Percentiles rank a stretch among this genome's conserved stretches.
Conservation (phyloP, 2,888 invertebrate genomes). For the Volucella zonaria region DNA sequence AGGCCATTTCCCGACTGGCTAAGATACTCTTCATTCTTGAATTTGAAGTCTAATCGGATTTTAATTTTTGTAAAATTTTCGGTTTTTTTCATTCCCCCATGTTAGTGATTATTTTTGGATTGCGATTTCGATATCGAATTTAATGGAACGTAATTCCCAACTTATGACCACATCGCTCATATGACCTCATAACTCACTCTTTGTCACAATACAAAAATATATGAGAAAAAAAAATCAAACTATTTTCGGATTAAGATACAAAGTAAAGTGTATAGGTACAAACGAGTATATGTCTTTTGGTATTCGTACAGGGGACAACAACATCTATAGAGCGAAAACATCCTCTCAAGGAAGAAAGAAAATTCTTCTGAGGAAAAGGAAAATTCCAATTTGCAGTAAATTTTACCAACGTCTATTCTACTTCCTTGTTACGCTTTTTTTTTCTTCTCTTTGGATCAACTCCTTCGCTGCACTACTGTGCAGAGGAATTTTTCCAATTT, state of each 20-base stretch:
- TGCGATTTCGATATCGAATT: constrained; percentile 9
- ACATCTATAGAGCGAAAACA: not conserved
- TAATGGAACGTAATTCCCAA: constrained; percentile 17
- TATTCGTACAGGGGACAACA: not conserved
- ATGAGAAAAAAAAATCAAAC: constrained; percentile 1
- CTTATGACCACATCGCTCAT: constrained; percentile 17
- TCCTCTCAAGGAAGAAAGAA: not conserved
- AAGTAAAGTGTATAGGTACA: too few species aligned
- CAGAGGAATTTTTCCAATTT: constrained; percentile 65
- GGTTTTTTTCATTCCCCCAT: not conserved
- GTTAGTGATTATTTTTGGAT: constrained; percentile 6
- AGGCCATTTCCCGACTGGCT: constrained; percentile 13
- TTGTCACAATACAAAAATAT: constrained; percentile 2
- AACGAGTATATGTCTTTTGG: constrained; percentile 36
- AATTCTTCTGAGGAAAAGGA: constrained; percentile 30
- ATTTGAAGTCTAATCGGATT: constrained; percentile 37
- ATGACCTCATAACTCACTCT: constrained; percentile 36
- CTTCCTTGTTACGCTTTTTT: constrained; percentile 33
- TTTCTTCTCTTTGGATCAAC: not conserved
- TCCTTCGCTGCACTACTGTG: constrained; percentile 49
- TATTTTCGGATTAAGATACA: constrained; percentile 40
- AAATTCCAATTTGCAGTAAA: constrained; percentile 72
- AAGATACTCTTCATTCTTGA: constrained; percentile 25
- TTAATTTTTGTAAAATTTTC: constrained; percentile 35
- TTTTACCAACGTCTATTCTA: constrained; percentile 61